A percentile compares a stretch with the other conserved stretches of the same genome.
Evolutionary conservation across 2,888 invertebrate species (phyloP).

Genomic region (Thysanoteuthis rhombus): DNA sequence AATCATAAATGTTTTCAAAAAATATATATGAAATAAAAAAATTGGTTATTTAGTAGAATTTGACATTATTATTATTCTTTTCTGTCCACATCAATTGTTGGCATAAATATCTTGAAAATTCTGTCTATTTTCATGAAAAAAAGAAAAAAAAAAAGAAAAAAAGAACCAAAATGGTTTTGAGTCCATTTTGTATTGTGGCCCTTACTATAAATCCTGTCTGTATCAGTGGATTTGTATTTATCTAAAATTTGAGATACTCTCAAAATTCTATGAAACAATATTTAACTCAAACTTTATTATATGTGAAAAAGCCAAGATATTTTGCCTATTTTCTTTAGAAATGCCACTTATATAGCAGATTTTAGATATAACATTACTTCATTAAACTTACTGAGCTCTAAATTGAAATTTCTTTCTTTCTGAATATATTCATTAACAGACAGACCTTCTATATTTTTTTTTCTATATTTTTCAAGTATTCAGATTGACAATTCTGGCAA

Average conservation of each 20-base stretch:
- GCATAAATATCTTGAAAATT: neutral
- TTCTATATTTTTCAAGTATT: no score
- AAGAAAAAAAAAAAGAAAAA: neutral
- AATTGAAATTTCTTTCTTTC: neutral
- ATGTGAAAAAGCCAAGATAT: neutral
- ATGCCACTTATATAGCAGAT: no score
- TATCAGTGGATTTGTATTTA: neutral
- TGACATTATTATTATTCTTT: neutral
- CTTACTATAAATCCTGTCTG: neutral
- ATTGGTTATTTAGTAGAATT: neutral
- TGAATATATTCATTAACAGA: neutral
- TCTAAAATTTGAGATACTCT: neutral
- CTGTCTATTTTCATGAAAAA: slow-evolving; percentile 25
- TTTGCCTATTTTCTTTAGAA: neutral
- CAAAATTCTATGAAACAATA: neutral
- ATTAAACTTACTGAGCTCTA: no score
- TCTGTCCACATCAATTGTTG: neutral
- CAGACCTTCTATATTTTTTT: no score
- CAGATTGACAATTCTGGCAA: no score
- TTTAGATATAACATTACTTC: no score
- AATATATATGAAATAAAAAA: neutral
- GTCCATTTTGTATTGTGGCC: neutral
- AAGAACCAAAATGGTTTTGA: neutral
- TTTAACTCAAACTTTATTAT: neutral
- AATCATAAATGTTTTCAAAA: neutral